Percentiles rank a stretch among this genome's conserved stretches.
Evolutionary conservation across 2,113 vertebrate species (phyloP).

Genomic region (Rhabdornis inornatus): DNA sequence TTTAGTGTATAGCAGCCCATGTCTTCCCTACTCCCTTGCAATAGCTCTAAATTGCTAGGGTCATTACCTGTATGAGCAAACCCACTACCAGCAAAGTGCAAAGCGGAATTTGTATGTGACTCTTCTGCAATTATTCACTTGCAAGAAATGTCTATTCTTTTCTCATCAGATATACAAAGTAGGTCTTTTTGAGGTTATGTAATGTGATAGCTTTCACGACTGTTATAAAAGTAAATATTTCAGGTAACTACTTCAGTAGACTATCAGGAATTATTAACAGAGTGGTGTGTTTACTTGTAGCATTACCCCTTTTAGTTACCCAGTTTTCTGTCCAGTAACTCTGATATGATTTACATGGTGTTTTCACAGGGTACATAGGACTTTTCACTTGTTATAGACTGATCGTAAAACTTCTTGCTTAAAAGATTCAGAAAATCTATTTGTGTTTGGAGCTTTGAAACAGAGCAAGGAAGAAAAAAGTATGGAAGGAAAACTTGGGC

Average conservation of each 20-base stretch:
- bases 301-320: background rate
- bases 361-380: background rate
- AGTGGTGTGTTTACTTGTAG: background rate
- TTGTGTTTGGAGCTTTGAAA: background rate
- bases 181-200: background rate
- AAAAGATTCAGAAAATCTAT: background rate
- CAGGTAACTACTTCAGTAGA: background rate
- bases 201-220: background rate
- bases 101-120: background rate
- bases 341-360: background rate
- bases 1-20: background rate
- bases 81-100: background rate
- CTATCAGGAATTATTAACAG: background rate
- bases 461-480: background rate
- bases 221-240: background rate
- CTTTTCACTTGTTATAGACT: background rate
- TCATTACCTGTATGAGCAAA: background rate
- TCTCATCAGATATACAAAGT: background rate
- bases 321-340: background rate
- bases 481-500: background rate
- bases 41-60: background rate
- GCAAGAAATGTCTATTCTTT: background rate
- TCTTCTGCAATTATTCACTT: background rate
- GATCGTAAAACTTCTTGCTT: background rate
- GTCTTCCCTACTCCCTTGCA: background rate